Percentiles rank a stretch among this genome's conserved stretches.
These are phyloP conservation scores for Cephus pygmeus DNA, from an alignment of 2,888 invertebrate species.

Conservation along the genomic window DNA sequence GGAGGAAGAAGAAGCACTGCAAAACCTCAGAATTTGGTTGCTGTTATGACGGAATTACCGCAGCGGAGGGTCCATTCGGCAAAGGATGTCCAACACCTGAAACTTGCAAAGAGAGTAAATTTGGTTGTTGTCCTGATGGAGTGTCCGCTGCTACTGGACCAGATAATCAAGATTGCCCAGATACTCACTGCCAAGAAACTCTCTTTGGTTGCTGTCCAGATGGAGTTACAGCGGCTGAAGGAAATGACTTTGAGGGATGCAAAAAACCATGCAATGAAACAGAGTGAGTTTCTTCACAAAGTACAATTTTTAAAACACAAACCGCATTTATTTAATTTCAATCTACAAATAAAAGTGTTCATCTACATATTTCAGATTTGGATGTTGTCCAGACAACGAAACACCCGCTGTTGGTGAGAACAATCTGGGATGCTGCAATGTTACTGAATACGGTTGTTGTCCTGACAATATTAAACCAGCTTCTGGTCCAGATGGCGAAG, in stretches of 20 bases:
- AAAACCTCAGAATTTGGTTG: conserved; percentile 80
- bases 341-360: conserved; percentile 28
- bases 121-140: conserved; percentile 86
- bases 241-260: conserved; percentile 88
- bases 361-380: conserved; percentile 55
- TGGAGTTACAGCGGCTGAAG: conserved; percentile 79
- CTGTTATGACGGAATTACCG: conserved; percentile 82
- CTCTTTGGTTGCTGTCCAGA: conserved; percentile 91
- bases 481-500: conserved; percentile 71
- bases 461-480: conserved; percentile 76
- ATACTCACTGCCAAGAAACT: conserved; percentile 78
- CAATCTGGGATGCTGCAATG: conserved; percentile 64
- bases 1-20: conserved; percentile 72
- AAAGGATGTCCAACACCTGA: conserved; percentile 79
- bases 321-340: conserved; percentile 11
- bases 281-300: conserved; percentile 61
- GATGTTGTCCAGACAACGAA: conserved; percentile 69
- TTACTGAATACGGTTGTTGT: conserved; percentile 76
- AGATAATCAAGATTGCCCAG: conserved; percentile 80
- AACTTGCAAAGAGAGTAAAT: conserved; percentile 81
- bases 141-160: conserved; percentile 81
- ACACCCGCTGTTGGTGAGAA: conserved; percentile 63
- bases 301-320: conserved; percentile 1
- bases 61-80: conserved; percentile 85
- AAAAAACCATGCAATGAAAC: conserved; percentile 72